These are phyloP conservation scores for Leptinotarsa peninsularis DNA, from an alignment of 2,888 invertebrate genomes.

Conservation along the genomic window DNA sequence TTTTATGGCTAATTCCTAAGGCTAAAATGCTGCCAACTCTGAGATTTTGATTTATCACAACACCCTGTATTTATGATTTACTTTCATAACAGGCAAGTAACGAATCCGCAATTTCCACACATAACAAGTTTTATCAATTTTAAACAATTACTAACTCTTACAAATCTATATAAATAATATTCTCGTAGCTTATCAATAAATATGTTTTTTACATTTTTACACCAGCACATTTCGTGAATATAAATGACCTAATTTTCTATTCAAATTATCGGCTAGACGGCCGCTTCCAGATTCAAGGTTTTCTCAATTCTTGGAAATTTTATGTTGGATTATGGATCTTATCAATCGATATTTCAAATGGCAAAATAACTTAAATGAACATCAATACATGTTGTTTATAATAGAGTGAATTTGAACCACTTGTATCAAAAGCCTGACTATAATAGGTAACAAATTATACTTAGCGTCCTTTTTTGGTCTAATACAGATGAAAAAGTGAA, in stretches of 20 bases:
- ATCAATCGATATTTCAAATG: no score
- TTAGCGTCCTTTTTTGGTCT: no score
- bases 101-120: not conserved
- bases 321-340: no score
- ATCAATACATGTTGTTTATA: not conserved
- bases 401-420: not conserved
- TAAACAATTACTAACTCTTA: conserved; percentile 13
- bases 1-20: no score
- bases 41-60: not conserved
- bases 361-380: not conserved
- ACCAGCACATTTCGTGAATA: not conserved
- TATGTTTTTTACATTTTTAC: conserved; percentile 15
- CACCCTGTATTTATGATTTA: conserved; percentile 2
- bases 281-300: not conserved
- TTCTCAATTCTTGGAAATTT: no score
- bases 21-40: no score
- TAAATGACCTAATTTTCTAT: not conserved
- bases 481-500: no score
- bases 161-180: conserved; percentile 20
- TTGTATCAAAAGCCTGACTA: no score
- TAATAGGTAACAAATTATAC: no score
- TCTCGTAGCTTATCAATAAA: conserved; percentile 43
- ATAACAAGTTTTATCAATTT: conserved; percentile 3
- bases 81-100: not conserved
- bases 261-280: not conserved